Conservation (phyloP, 1,140 invertebrate genomes). For the Drosophila eugracilis region DNA sequence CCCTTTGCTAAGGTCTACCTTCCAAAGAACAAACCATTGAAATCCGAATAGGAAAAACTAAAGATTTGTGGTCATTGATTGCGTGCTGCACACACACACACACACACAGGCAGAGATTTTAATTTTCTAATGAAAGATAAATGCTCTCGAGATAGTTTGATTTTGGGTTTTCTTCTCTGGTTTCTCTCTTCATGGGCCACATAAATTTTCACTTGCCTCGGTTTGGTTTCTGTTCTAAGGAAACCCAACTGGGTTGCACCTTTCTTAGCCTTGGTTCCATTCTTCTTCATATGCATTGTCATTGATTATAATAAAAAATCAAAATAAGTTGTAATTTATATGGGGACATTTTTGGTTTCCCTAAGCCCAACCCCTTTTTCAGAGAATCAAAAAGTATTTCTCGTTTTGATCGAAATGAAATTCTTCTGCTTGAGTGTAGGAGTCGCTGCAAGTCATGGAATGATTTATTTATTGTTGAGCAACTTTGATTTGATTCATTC, state of each 20-base stretch:
- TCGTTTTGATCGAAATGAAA: constrained; percentile 55
- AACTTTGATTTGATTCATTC: constrained; percentile 41
- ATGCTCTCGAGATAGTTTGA: constrained; percentile 53
- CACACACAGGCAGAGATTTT: constrained; percentile 76
- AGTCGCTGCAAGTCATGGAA: constrained; percentile 31
- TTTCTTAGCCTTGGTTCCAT: constrained; percentile 39
- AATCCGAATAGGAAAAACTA: constrained; percentile 38
- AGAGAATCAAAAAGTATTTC: constrained; percentile 14
- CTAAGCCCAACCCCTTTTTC: constrained; percentile 28
- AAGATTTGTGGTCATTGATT: constrained; percentile 82
- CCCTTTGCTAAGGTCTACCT: too few relatives aligned
- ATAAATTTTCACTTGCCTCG: constrained; percentile 70
- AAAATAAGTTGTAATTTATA: constrained; percentile 74
- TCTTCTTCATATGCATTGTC: constrained; percentile 42
- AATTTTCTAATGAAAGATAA: constrained; percentile 83
- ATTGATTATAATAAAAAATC: constrained; percentile 72
- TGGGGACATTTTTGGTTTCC: constrained; percentile 47
- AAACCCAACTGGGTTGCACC: constrained; percentile 65
- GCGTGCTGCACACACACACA: too few relatives aligned
- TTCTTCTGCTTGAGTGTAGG: constrained; percentile 30
- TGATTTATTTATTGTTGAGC: constrained; percentile 63
- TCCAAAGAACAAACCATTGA: constrained; percentile 14
- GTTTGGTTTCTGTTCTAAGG: constrained; percentile 49
- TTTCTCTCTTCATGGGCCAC: constrained; percentile 26
- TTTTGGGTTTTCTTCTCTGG: constrained; percentile 43